Evolutionary conservation across 2,113 vertebrate species (phyloP).

Genomic region (Osmerus mordax): DNA sequence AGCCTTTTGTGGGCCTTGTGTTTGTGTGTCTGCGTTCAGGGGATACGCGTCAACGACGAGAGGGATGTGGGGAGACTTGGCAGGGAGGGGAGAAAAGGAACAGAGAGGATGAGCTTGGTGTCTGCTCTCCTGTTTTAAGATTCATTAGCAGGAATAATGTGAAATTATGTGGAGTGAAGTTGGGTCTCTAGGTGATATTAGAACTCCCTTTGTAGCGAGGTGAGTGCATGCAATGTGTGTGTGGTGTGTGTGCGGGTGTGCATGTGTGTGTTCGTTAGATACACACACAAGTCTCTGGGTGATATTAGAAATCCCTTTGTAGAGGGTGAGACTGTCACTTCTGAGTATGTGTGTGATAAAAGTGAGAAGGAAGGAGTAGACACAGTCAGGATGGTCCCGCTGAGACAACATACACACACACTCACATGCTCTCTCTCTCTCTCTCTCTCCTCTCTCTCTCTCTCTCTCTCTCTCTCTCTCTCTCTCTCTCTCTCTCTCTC

Average conservation of each 20-base stretch:
- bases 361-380: constrained; percentile 66
- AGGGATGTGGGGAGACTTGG: background rate
- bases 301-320: constrained; percentile 69
- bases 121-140: constrained; percentile 61
- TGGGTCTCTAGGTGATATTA: constrained; percentile 62
- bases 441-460: background rate
- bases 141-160: constrained; percentile 69
- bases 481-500: constrained; percentile 12
- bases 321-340: constrained; percentile 70
- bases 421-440: constrained; percentile 25
- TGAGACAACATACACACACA: constrained; percentile 48
- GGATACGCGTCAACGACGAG: background rate
- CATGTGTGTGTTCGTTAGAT: background rate
- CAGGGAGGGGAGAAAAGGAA: background rate
- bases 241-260: constrained; percentile 29
- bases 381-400: constrained; percentile 57
- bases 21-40: constrained; percentile 42
- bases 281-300: constrained; percentile 63
- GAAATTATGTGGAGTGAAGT: constrained; percentile 63
- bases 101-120: constrained; percentile 46
- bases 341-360: constrained; percentile 70
- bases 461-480: constrained; percentile 3
- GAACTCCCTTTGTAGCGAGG: constrained; percentile 52
- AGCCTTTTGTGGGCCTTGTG: constrained; percentile 57
- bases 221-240: background rate